Percentiles rank a stretch among this genome's conserved stretches.
These are phyloP conservation scores for silkworm (Bombyx mori) DNA, from an alignment of 1,140 invertebrate genomes.

Conservation along the genomic window ASM3026992v2 NC_085112.1:12181001-12181500, in stretches of 20 bases:
- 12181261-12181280: not conserved
- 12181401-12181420: slow-evolving; percentile 27
- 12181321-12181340: slow-evolving; percentile 29
- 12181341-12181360: slow-evolving; percentile 41
- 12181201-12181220: too few species aligned
- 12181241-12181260: too few species aligned
- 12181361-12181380: slow-evolving; percentile 31
- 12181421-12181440: slow-evolving; percentile 20
- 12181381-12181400: slow-evolving; percentile 40
- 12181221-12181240: too few species aligned
- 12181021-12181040: too few species aligned
- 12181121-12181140: not conserved
- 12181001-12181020: too few species aligned
- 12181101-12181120: not conserved
- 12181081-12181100: not conserved
- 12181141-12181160: too few species aligned
- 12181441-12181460: slow-evolving; percentile 13
- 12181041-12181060: too few species aligned
- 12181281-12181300: not conserved
- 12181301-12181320: slow-evolving; percentile 19
- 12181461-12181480: not conserved
- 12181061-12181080: too few species aligned
- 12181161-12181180: too few species aligned
- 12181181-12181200: too few species aligned
- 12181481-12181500: not conserved